Percentiles rank a stretch among this genome's conserved stretches.
Conservation (phyloP, 2,888 invertebrate species). For the Zaprionus obscuricornis region DNA sequence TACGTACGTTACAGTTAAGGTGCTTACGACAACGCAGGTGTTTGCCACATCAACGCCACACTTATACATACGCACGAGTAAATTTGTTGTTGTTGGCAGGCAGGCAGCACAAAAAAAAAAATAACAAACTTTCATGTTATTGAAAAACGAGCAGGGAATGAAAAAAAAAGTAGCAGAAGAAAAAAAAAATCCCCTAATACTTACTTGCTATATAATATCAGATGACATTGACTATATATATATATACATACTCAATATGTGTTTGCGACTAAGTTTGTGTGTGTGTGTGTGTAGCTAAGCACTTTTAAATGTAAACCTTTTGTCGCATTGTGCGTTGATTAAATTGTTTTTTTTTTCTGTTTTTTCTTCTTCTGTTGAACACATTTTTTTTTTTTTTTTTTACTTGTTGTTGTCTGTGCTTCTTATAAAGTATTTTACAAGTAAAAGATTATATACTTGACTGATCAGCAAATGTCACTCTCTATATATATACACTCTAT, state of each 20-base stretch:
- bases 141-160: conserved; percentile 57
- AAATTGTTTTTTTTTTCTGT: conserved; percentile 57
- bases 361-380: not conserved
- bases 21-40: conserved; percentile 61
- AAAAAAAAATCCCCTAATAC: conserved; percentile 61
- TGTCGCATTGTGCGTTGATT: conserved; percentile 69
- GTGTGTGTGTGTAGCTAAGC: conserved; percentile 2
- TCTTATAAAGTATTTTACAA: conserved; percentile 37
- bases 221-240: conserved; percentile 53
- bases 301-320: conserved; percentile 32
- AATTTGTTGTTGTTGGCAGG: conserved; percentile 63
- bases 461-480: no score
- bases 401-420: conserved; percentile 20
- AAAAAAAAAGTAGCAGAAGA: conserved; percentile 14
- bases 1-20: conserved; percentile 36
- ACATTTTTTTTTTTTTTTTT: no score
- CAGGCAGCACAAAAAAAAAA: conserved; percentile 61
- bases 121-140: conserved; percentile 69
- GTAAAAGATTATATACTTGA: conserved; percentile 56
- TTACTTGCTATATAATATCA: conserved; percentile 64
- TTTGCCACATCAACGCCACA: conserved; percentile 54
- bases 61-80: conserved; percentile 2
- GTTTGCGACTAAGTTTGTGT: not conserved
- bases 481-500: no score
- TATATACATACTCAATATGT: not conserved